These are phyloP conservation scores for Taurulus bubalis DNA, from an alignment of 2,113 vertebrate genomes.

Conservation along the genomic window DNA sequence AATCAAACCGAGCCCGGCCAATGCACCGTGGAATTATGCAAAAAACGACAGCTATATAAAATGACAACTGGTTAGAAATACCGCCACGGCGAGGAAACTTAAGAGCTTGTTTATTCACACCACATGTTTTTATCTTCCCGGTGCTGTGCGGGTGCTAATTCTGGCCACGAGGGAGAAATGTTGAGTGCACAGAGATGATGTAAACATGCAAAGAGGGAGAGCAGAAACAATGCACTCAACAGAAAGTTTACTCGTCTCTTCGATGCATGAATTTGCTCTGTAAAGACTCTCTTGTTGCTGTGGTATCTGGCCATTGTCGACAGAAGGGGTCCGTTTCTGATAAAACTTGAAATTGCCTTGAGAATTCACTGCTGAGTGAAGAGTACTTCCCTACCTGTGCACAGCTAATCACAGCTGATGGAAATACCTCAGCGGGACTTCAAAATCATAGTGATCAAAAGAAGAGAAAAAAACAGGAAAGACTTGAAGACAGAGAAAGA, in stretches of 20 bases:
- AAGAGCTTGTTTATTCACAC: conserved; percentile 67
- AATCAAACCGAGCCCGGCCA: conserved; percentile 74
- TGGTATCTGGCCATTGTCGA: conserved; percentile 27
- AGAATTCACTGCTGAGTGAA: not conserved
- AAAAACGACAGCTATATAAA: conserved; percentile 68
- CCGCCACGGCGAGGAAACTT: conserved; percentile 61
- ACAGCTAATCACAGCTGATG: conserved; percentile 41
- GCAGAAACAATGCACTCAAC: not conserved
- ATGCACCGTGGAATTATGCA: conserved; percentile 77
- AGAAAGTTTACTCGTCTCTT: conserved; percentile 14
- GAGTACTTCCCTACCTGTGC: conserved; percentile 26
- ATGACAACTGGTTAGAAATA: conserved; percentile 67
- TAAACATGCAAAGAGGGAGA: conserved; percentile 45
- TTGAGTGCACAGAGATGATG: conserved; percentile 40
- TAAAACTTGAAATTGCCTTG: conserved; percentile 34
- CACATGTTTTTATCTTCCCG: conserved; percentile 55
- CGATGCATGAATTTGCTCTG: conserved; percentile 10
- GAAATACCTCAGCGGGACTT: conserved; percentile 41
- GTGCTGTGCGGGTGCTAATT: conserved; percentile 46
- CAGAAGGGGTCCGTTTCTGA: conserved; percentile 4
- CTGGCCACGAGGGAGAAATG: conserved; percentile 41
- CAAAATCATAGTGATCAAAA: conserved; percentile 50
- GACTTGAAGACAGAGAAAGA: conserved; percentile 29
- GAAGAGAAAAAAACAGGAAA: not conserved
- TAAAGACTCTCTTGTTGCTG: conserved; percentile 7